phyloP scores from a whole-genome alignment of 2,797 vertebrate genomes.

The Triplophysa yarkandensis region DNA sequence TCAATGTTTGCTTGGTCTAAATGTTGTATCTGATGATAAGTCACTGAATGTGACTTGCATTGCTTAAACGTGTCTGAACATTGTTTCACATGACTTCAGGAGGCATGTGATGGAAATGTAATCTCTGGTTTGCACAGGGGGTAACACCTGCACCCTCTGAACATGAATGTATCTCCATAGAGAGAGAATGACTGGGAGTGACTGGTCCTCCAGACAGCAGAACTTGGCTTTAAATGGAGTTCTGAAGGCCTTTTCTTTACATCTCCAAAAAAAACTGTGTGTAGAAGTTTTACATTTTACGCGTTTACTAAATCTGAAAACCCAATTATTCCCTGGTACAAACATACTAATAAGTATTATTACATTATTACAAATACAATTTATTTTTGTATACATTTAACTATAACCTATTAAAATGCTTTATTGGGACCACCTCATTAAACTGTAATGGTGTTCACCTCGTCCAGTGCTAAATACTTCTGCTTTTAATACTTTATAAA shows the following conservation, averaged over 20 bases:
- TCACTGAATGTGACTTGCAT: not conserved
- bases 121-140: constrained; percentile 25
- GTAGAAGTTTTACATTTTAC: not conserved
- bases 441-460: not conserved
- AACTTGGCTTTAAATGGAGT: constrained; percentile 24
- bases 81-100: constrained; percentile 45
- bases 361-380: not conserved
- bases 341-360: not conserved
- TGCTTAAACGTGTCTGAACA: constrained; percentile 11
- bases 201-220: constrained; percentile 29
- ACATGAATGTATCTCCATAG: constrained; percentile 32
- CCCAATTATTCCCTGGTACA: not conserved
- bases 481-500: not conserved
- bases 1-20: not conserved
- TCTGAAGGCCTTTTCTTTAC: constrained; percentile 3
- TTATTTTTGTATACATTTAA: too few species aligned
- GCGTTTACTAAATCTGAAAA: not conserved
- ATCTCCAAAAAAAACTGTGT: not conserved
- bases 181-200: constrained; percentile 21
- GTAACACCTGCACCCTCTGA: constrained; percentile 32
- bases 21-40: not conserved
- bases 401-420: not conserved
- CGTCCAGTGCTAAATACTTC: not conserved
- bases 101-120: constrained; percentile 25
- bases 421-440: not conserved